Base-by-base conservation (phyloP, 1,140 invertebrate species). In the Sycobia sp. region DNA sequence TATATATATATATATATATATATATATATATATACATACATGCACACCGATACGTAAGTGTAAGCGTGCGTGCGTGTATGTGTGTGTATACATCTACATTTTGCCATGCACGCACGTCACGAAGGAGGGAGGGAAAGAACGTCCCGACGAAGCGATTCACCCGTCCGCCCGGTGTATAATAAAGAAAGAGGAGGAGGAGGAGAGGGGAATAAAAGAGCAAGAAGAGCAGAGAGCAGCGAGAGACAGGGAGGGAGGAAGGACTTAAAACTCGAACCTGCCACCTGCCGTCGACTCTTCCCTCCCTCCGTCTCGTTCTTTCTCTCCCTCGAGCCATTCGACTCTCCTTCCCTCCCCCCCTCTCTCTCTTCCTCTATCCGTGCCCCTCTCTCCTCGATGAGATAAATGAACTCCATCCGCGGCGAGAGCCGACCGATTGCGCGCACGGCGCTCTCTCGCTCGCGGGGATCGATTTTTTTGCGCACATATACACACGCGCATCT, bases 231-330 rank as follows among this genome's bases (percentile, higher is more conserved):
- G n/a, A n/a, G n/a, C n/a, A 53, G 18, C 49, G 16, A 44, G 16
- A 32, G 50, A 11, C 44, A 43, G 13, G 46, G 57, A 60, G 18
- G 16, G 16, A 34, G 27, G 32, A 7, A 38, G 49, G 20, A 57
- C 34, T 38, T 57, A 64, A 64, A 64, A 64, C 46, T 64, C 62
- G 62, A 64, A 64, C 54, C 62, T 57, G 62, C 62, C 54, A 64
- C 62, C 62, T 64, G 62, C 54, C 27, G 14, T 29, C 36, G 20
- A 14, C 27, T 36, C 27, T 7, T 27, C 29, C 3, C n/a, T 36
- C 49, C 13, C 22, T 22, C 13, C 25, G 23, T 25, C 44, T 41
- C 23, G n/a, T 23, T 44, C 16, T 22, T 13, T 29, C 41, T 22
- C 4, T 20, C 39, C 36, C 11, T n/a, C 34, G 10, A 2, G 18